Conservation (phyloP, 2,797 vertebrate genomes). For the Smutsia gigantea region DNA sequence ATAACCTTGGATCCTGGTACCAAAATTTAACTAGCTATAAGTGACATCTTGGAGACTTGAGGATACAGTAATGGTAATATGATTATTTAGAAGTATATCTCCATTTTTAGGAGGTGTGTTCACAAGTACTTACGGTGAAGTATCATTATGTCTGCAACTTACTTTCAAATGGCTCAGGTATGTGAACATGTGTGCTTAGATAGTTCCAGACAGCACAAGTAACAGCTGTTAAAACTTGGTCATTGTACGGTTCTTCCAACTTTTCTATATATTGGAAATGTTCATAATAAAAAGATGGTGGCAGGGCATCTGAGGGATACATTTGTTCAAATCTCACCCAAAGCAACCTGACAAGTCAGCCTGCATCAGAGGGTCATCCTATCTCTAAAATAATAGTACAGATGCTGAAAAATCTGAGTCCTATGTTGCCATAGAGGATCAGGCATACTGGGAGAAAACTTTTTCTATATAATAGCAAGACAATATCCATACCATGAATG, state of each 20-base stretch:
- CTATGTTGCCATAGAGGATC: neutral
- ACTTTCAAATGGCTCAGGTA: neutral
- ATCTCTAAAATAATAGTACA: neutral
- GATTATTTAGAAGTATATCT: neutral
- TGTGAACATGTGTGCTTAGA: neutral
- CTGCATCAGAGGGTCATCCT: neutral
- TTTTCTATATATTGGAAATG: neutral
- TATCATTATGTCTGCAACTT: neutral
- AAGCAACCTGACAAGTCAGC: neutral
- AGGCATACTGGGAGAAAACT: neutral
- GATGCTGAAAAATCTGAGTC: neutral
- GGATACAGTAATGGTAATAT: neutral
- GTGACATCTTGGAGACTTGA: neutral
- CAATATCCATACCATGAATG: neutral
- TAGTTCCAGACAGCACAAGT: neutral
- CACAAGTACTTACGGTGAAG: conserved; percentile 8
- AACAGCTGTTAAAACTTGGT: neutral
- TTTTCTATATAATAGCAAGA: neutral
- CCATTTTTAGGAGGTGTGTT: neutral
- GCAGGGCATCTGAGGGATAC: no score
- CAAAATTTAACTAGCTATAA: neutral
- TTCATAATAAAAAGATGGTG: neutral
- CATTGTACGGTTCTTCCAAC: neutral
- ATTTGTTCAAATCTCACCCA: conserved; percentile 7
- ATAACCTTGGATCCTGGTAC: neutral